Conservation (phyloP, 2,113 vertebrate species). For the Heterocephalus glaber region DNA sequence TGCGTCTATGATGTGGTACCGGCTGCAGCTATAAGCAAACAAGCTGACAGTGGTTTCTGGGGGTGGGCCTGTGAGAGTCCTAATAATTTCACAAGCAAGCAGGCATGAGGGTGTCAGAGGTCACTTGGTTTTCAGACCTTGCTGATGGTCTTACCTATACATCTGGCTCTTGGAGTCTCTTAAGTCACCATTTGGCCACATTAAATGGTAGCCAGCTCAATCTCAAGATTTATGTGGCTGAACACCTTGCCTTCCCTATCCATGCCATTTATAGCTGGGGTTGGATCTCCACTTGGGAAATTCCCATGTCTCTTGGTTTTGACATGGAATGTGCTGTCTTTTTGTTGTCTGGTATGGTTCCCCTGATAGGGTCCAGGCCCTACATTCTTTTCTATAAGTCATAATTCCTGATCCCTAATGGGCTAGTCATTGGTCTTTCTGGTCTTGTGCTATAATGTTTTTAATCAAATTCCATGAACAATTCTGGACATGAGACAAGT, state of each 20-base stretch:
- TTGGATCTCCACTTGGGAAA: neutral
- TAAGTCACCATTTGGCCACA: conserved; percentile 6
- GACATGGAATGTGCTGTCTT: neutral
- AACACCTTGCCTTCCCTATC: neutral
- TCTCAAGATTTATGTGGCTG: neutral
- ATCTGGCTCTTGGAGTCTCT: neutral
- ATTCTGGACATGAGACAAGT: neutral
- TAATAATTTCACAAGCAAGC: neutral
- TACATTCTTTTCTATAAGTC: neutral
- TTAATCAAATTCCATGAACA: neutral
- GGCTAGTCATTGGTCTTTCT: conserved; percentile 2
- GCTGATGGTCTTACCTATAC: neutral
- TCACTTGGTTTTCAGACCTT: neutral
- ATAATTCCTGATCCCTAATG: neutral
- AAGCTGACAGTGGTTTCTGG: neutral
- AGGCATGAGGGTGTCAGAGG: neutral
- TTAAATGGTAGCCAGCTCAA: neutral
- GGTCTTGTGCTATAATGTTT: neutral
- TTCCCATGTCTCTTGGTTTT: neutral
- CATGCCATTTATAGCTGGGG: neutral
- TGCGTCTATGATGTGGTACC: neutral
- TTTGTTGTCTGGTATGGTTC: neutral
- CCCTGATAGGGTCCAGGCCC: neutral
- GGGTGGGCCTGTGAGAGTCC: neutral
- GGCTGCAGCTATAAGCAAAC: conserved; percentile 12